Conservation (phyloP, 2,113 vertebrate species). For the Lepus europaeus region DNA sequence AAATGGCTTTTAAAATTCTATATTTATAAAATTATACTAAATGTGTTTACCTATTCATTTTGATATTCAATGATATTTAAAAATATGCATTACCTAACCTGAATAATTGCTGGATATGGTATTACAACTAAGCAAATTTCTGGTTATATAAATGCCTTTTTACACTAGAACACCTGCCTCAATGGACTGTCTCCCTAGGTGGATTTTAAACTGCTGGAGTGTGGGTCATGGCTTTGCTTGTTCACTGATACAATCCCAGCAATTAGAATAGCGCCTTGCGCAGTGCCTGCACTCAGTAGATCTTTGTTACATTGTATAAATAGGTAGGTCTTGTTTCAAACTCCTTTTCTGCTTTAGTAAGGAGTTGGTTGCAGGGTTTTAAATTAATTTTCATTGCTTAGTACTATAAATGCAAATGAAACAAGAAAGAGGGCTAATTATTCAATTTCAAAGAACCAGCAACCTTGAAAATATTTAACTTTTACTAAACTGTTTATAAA, state of each 20-base stretch:
- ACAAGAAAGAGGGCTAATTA: neutral
- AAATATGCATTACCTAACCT: constrained; percentile 36
- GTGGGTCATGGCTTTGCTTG: neutral
- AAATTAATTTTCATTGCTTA: neutral
- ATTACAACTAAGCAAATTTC: neutral
- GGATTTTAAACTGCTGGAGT: neutral
- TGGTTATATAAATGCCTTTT: neutral
- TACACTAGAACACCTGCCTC: neutral
- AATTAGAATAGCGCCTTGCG: neutral
- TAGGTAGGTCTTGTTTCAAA: neutral
- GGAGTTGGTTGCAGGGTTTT: neutral
- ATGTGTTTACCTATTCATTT: constrained; percentile 47
- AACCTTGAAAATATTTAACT: neutral
- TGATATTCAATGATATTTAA: constrained; percentile 33
- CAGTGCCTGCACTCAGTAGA: neutral
- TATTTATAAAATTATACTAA: constrained; percentile 40
- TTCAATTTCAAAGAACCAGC: constrained; percentile 19
- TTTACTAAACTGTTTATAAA: constrained; percentile 17
- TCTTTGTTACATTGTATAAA: constrained; percentile 22
- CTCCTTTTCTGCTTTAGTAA: neutral
- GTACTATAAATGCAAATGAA: neutral
- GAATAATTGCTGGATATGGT: neutral
- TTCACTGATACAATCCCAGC: neutral
- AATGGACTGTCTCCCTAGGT: neutral
- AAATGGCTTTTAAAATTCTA: neutral